Base-by-base conservation (phyloP, 2,797 vertebrate species). In the Eulemur rubriventer region DNA sequence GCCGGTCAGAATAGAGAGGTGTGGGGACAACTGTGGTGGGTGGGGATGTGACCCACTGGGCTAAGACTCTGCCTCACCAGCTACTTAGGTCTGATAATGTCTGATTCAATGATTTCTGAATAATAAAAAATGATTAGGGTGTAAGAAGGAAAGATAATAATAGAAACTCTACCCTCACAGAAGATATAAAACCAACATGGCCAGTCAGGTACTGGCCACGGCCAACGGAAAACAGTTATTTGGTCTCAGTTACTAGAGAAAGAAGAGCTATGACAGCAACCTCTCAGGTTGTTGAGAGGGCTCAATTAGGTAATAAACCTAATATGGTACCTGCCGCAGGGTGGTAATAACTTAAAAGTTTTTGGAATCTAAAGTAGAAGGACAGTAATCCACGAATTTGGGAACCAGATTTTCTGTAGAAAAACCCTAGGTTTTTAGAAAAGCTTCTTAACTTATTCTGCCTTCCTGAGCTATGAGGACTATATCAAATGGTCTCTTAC, bases 31-130 rank as follows among this genome's bases (percentile, higher is more conserved):
- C 22, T 2, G 76, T 13, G 2, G 14, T 10, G 8, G 18, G 13
- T 4, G 0, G 0, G 20, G 33, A 22, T 6, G 38, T 0, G 6
- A 41, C 75, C n/a, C 76, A 22, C 4, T 0, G 0, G 4, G n/a
- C 61, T 7, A 17, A 35, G 63, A 43, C 52, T 46, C 17, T 30
- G 55, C 28, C 48, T 16, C 22, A 5, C 12, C 73, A 9, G 79
- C 48, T 79, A 83, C 26, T 30, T 12, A 46, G 57, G 30, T 48
- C 43, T 91, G 30, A 17, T 55, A 28, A 28, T 43, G 3, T 28
- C 50, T 30, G n/a, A 70, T 52, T 67, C 69, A 79, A 17, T 81
- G 30, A 46, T 59, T 65, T 80, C 65, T 85, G 48, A 80, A 52
- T 59, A n/a, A 80, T 55, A 52, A 50, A 76, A 80, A 67, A 7